phyloP scores from a whole-genome alignment of 2,113 vertebrate species.

The Notiomystis cincta region DNA sequence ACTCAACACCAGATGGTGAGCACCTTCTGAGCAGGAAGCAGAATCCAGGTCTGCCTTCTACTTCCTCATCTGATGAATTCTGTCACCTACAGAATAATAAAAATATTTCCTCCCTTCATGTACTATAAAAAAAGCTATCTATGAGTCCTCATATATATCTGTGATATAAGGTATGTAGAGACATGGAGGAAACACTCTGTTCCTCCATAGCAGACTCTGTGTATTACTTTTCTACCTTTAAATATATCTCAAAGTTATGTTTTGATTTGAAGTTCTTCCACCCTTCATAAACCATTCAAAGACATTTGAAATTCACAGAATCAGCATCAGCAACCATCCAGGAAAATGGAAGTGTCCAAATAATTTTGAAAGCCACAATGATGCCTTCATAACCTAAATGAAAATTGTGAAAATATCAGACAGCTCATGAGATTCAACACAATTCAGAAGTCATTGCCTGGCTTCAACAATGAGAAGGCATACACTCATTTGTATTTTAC shows the following conservation, averaged over 20 bases:
- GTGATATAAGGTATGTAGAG: neutral
- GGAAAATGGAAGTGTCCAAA: neutral
- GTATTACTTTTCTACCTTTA: neutral
- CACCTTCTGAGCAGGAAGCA: neutral
- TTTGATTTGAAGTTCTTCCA: neutral
- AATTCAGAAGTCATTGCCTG: neutral
- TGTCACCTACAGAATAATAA: neutral
- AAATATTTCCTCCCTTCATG: neutral
- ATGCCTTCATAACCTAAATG: neutral
- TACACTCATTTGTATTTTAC: neutral
- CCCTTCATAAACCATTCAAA: neutral
- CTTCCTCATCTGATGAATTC: neutral
- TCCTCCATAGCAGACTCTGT: neutral
- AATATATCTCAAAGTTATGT: neutral
- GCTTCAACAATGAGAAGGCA: neutral
- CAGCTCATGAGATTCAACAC: neutral
- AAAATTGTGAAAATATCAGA: neutral
- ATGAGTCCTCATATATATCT: neutral
- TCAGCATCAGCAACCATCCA: neutral
- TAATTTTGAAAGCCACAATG: neutral
- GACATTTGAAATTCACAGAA: neutral
- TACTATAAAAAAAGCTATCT: neutral
- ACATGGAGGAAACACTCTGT: neutral
- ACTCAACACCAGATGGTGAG: neutral
- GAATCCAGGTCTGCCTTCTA: neutral